Percentiles rank a stretch among this genome's conserved stretches.
phyloP scores from a whole-genome alignment of 2,113 vertebrate genomes.

The Gasterosteus nipponicus region DNA sequence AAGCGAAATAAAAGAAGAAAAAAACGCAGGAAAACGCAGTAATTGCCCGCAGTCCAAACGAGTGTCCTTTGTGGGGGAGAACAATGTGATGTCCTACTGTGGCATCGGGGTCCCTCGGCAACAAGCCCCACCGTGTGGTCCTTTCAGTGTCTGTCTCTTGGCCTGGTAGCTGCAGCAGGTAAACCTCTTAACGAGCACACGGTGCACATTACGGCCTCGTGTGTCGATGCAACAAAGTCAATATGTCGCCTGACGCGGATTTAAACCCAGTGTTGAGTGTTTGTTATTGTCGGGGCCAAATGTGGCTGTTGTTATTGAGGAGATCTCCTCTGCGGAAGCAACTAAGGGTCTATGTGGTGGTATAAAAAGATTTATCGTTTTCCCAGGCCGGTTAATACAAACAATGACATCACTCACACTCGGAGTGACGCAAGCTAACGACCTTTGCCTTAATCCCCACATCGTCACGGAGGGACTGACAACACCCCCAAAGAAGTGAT shows the following conservation, averaged over 20 bases:
- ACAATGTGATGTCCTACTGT: constrained; percentile 78
- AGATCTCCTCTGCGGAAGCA: constrained; percentile 1
- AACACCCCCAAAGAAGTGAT: constrained; percentile 64
- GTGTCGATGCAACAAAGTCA: constrained; percentile 66
- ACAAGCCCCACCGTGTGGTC: constrained; percentile 73
- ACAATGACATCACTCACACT: constrained; percentile 74
- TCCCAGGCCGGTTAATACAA: constrained; percentile 41
- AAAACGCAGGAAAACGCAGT: constrained; percentile 64
- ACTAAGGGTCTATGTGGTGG: background rate
- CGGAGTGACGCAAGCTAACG: constrained; percentile 54
- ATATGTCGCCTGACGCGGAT: constrained; percentile 58
- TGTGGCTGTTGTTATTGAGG: background rate
- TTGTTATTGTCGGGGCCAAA: background rate
- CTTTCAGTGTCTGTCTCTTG: constrained; percentile 55
- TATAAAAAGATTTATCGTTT: constrained; percentile 39
- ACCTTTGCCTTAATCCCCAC: constrained; percentile 75
- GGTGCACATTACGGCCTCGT: constrained; percentile 63
- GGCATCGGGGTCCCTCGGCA: constrained; percentile 72
- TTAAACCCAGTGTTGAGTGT: constrained; percentile 30
- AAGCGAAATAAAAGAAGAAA: constrained; percentile 45
- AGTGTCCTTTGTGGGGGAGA: constrained; percentile 74
- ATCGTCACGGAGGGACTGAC: constrained; percentile 53
- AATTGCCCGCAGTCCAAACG: constrained; percentile 76
- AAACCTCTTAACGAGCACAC: constrained; percentile 71
- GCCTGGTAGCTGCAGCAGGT: constrained; percentile 71